phyloP scores from a whole-genome alignment of 2,113 vertebrate species.

The Heterochromis multidens region DNA sequence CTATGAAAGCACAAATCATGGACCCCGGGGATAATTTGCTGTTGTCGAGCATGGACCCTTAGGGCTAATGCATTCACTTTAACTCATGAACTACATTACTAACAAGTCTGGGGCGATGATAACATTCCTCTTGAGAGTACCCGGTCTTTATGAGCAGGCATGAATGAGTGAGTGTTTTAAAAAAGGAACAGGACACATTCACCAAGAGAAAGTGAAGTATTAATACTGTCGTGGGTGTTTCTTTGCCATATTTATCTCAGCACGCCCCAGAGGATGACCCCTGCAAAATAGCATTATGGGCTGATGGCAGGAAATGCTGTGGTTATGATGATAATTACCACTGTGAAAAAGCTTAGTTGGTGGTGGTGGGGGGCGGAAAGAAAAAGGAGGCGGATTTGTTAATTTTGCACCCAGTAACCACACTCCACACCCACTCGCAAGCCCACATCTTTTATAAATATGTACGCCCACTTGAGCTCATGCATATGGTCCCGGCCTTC shows the following conservation, averaged over 20 bases:
- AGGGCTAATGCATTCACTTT: conserved; percentile 6
- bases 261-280: background rate
- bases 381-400: background rate
- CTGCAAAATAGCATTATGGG: background rate
- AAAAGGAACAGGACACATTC: background rate
- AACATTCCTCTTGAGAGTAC: background rate
- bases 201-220: background rate
- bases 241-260: background rate
- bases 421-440: background rate
- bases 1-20: conserved; percentile 17
- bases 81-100: conserved; percentile 36
- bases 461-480: background rate
- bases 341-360: background rate
- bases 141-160: background rate
- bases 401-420: conserved; percentile 6
- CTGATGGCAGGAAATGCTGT: conserved; percentile 30
- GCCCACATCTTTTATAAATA: background rate
- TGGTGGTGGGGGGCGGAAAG: background rate
- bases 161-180: background rate
- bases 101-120: background rate
- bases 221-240: background rate
- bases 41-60: conserved; percentile 3
- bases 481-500: background rate
- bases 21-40: conserved; percentile 3
- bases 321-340: conserved; percentile 3